These are phyloP conservation scores for Harpagifer antarcticus DNA, from an alignment of 2,797 vertebrate genomes.

Conservation along the genomic window DNA sequence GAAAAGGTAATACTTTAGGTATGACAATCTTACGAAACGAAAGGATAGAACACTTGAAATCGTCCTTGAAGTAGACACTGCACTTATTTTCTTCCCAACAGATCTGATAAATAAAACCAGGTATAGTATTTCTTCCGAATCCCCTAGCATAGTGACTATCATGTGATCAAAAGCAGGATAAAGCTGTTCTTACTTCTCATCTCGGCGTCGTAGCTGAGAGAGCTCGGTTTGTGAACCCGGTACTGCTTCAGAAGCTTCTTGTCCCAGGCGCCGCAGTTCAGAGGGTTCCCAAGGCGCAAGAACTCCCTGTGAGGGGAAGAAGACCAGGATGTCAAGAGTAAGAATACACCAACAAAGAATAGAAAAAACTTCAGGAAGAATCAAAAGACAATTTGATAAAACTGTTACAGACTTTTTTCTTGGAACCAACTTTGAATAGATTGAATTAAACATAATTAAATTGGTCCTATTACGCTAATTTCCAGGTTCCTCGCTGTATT, in stretches of 20 bases:
- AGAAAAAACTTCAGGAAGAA: neutral
- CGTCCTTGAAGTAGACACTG: neutral
- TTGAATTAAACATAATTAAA: too few relatives aligned
- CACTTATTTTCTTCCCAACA: neutral
- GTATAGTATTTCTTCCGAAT: neutral
- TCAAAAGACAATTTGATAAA: neutral
- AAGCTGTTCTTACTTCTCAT: conserved; percentile 91
- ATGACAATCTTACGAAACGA: neutral
- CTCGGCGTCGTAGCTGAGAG: conserved; percentile 94
- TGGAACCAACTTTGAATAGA: neutral
- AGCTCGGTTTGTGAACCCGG: conserved; percentile 96
- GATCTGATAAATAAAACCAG: neutral
- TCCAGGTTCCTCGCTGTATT: too few relatives aligned
- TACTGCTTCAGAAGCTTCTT: conserved; percentile 96
- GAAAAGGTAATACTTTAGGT: neutral
- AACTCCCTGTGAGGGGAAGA: conserved; percentile 89
- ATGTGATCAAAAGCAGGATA: neutral
- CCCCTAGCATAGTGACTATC: neutral
- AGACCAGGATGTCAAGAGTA: neutral
- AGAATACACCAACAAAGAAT: neutral
- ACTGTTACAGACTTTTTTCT: neutral
- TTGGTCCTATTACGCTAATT: too few relatives aligned
- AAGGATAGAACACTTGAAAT: neutral
- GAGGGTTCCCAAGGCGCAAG: conserved; percentile 94
- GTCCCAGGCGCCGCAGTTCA: conserved; percentile 99